Evolutionary conservation across 1,140 invertebrate species (phyloP), one percentile per base, ranked within the genome.

Genomic region (Drosophila parabipectinata): DNA sequence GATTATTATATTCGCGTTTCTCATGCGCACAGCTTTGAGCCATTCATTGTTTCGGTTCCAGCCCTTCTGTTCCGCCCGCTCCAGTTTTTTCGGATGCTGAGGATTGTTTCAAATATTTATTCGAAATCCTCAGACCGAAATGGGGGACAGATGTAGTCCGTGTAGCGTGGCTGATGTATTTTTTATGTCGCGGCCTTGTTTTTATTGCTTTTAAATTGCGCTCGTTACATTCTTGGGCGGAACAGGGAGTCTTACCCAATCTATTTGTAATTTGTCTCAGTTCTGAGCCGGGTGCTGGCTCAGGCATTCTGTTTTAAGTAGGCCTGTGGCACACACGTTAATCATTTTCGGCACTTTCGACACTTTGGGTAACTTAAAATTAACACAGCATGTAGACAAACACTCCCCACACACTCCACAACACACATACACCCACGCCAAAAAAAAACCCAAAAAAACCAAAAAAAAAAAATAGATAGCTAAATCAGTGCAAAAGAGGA

Each of bases 1-100:
- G 83, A 85, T 85, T 85, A 85, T 85, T 85, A 85, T 85, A 87
- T 85, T 82, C 82, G 75, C 82, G 75, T 85, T 85, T 85, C 78
- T 85, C 82, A 85, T 68, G 72, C 72, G 76, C 80, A 72, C 72
- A 76, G 75, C 79, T 83, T 84, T 77, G 71, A 79, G 72, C 57
- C 71, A 63, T 72, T 47, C 60, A 58, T 63, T 63, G 52, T 41
- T 53, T 53, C 10, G 14, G 41, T 18, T 44, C 39, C 12, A 14
- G 28, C n/a, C 57, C 10, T 51, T 34, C 50, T 34, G 14, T 57
- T 41, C 60, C 30, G 24, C 18, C n/a, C 34, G 47, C 3, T 51
- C 9, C 60, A 26, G 18, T 39, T 34, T 48, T 69, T 68, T 41
- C 69, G 52, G 55, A 41, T 41, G 63, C 52, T 62, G 60, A 21